Evolutionary conservation across 2,113 vertebrate species (phyloP), one percentile per base, ranked within the genome.

Genomic region (Pogona vitticeps): DNA sequence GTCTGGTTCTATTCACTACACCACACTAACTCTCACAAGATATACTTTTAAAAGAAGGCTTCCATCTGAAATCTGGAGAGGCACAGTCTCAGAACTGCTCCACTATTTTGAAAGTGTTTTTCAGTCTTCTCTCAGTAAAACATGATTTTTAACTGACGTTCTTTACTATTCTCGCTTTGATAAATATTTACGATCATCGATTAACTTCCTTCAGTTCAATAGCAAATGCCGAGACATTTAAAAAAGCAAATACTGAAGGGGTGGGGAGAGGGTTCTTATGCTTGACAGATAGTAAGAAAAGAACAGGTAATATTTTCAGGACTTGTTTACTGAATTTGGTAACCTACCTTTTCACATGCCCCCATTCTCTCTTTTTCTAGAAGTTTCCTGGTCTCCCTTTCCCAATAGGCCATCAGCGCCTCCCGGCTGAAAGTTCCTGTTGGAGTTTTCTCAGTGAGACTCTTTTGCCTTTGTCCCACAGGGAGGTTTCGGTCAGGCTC

Each of bases 361-460:
- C 96, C 96, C 91, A 96, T 52, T 46, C 97, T 97, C 93, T 99
- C 99, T 84, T 98, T 97, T 91, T 99, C 98, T 88, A 99, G 92
- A 78, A 99, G 95, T 93, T 98, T 98, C 18, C 90, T 96, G 5
- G 98, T 99, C 95, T 99, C 99, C 10, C 96, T 98, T 94, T 99
- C 98, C 99, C 99, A 99, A 70, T 99, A 99, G 90, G 98, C 98
- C 96, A 98, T 97, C 85, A 99, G 95, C 0, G 98, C 97, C 88
- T 99, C 98, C 92, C 98, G 94, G 96, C 98, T 99, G 95, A 99
- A 99, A 0, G 97, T 99, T 56, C 97, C 98, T 0, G 98, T 99
- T 0, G 99, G 98, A 9, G 98, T 98, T 95, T 99, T 99, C 91
- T 97, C 98, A 0, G 99, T 99, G 95, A 98, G 97, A 91, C 98